These are phyloP conservation scores for Fukomys damarensis DNA, from an alignment of 2,113 vertebrate species.

Conservation along the genomic window DNA sequence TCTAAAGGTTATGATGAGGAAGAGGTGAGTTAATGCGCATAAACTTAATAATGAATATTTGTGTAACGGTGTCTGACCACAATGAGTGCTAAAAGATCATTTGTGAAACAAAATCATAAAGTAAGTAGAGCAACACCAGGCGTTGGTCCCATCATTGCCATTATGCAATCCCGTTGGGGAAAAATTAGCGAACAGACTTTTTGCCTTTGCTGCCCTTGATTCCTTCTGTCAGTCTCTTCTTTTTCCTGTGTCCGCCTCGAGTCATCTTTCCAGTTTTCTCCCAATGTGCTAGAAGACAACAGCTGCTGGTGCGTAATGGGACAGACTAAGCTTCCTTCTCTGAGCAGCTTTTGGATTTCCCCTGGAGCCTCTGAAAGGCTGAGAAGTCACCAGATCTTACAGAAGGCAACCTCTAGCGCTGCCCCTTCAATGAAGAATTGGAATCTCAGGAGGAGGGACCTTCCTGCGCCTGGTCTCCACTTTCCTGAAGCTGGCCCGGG, in stretches of 20 bases:
- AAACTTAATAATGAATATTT: not conserved
- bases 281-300: not conserved
- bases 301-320: not conserved
- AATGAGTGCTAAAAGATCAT: not conserved
- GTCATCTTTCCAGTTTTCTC: not conserved
- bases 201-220: not conserved
- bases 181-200: not conserved
- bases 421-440: not conserved
- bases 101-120: slow-evolving; percentile 55
- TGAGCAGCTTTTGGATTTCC: not conserved
- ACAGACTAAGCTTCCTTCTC: not conserved
- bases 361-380: not conserved
- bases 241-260: not conserved
- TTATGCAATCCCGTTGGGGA: not conserved
- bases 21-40: slow-evolving; percentile 22
- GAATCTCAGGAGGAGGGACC: not conserved
- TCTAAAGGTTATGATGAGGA: not conserved
- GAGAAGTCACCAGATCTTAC: not conserved
- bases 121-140: not conserved
- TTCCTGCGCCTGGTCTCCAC: not conserved
- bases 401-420: not conserved
- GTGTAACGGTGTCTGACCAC: not conserved
- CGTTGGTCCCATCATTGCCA: not conserved
- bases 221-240: not conserved
- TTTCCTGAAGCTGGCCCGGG: not conserved